Conservation (phyloP, 2,888 invertebrate species). For the Ophion slaviceki region DNA sequence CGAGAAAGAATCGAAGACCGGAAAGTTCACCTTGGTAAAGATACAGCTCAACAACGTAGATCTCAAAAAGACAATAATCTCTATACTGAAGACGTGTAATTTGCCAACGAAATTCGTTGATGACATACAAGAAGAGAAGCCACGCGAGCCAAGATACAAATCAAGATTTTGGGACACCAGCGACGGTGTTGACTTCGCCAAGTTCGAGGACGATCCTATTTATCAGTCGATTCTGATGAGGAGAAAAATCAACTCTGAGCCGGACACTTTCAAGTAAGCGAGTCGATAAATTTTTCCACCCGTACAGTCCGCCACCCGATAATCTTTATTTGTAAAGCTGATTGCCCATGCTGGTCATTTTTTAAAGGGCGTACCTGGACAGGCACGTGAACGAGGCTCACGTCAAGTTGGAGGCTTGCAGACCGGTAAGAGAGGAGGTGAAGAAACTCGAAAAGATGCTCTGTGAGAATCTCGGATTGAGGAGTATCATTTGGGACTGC, state of each 20-base stretch:
- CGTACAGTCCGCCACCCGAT: background rate
- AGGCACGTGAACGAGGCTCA: conserved; percentile 89
- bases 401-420: conserved; percentile 87
- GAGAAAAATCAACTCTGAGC: conserved; percentile 82
- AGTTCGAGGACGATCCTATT: conserved; percentile 85
- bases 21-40: conserved; percentile 89
- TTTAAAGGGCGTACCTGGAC: conserved; percentile 88
- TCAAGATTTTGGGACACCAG: conserved; percentile 76
- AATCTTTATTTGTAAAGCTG: background rate
- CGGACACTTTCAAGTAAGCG: conserved; percentile 81
- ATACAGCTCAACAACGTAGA: conserved; percentile 89
- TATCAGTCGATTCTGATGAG: conserved; percentile 84
- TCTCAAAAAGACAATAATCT: conserved; percentile 90
- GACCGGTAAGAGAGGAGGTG: conserved; percentile 91
- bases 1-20: conserved; percentile 85
- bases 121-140: conserved; percentile 90
- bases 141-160: conserved; percentile 75
- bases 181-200: conserved; percentile 78
- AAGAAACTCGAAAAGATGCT: conserved; percentile 87
- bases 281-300: conserved; percentile 3
- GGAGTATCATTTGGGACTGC: conserved; percentile 90
- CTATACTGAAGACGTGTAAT: conserved; percentile 91
- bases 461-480: conserved; percentile 85
- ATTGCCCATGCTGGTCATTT: background rate
- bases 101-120: conserved; percentile 95